phyloP scores from a whole-genome alignment of 2,797 vertebrate species.

The Sebastolobus altivelis region DNA sequence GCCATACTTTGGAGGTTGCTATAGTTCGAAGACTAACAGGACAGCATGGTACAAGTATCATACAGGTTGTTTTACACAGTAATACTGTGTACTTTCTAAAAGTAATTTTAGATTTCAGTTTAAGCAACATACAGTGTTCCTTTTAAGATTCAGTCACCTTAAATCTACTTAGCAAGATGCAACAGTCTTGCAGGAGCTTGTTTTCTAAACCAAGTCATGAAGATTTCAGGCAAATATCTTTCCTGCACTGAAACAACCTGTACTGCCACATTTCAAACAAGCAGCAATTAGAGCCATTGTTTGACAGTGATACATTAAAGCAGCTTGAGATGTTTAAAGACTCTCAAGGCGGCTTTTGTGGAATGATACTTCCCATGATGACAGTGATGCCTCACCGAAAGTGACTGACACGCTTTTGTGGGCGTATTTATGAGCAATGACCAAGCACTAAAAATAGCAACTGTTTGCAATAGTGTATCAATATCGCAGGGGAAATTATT shows the following conservation, averaged over 20 bases:
- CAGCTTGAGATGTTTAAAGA: conserved; percentile 22
- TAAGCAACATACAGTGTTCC: neutral
- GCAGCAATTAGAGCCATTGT: conserved; percentile 54
- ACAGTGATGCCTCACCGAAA: conserved; percentile 3
- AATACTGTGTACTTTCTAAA: neutral
- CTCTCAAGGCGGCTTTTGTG: conserved; percentile 7
- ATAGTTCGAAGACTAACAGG: conserved; percentile 56
- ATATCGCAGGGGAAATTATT: neutral
- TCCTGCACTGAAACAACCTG: conserved; percentile 54
- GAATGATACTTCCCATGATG: conserved; percentile 11
- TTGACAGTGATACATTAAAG: conserved; percentile 34
- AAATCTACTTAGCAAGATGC: conserved; percentile 9
- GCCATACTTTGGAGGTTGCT: conserved; percentile 77
- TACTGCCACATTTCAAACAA: conserved; percentile 64
- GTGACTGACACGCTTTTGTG: conserved; percentile 13
- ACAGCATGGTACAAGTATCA: neutral
- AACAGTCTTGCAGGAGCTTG: conserved; percentile 35
- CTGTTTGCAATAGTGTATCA: neutral
- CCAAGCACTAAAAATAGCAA: conserved; percentile 12
- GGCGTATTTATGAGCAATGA: neutral
- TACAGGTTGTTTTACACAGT: neutral
- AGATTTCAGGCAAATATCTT: conserved; percentile 33
- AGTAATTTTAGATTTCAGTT: neutral
- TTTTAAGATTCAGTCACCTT: conserved; percentile 2
- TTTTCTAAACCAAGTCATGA: conserved; percentile 19